Evolutionary conservation across 2,113 vertebrate genomes (phyloP).

Genomic region (Heterotis niloticus): DNA sequence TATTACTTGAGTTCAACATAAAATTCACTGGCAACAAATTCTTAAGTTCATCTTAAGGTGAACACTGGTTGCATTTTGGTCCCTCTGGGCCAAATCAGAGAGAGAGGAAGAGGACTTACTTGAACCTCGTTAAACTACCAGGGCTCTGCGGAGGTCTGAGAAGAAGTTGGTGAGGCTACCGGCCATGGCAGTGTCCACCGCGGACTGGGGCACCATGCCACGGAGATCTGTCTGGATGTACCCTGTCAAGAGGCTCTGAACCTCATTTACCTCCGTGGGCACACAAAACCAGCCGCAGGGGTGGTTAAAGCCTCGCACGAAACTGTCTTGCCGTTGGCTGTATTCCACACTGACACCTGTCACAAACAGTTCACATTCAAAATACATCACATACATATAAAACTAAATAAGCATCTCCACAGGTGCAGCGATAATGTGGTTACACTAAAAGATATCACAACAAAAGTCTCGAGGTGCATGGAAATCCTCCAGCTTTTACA

Average conservation of each 20-base stretch:
- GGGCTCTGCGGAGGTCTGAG: slow-evolving; percentile 66
- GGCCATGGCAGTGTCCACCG: slow-evolving; percentile 77
- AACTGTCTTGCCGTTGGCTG: slow-evolving; percentile 57
- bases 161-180: slow-evolving; percentile 71
- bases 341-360: slow-evolving; percentile 73
- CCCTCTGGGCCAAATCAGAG: slow-evolving; percentile 22
- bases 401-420: no score
- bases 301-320: slow-evolving; percentile 77
- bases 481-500: no score
- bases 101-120: slow-evolving; percentile 30
- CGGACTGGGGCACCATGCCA: slow-evolving; percentile 74
- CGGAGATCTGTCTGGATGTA: slow-evolving; percentile 81
- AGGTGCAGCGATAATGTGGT: no score
- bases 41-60: slow-evolving; percentile 2
- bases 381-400: no score
- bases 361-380: slow-evolving; percentile 13
- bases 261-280: slow-evolving; percentile 53
- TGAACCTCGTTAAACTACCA: slow-evolving; percentile 41
- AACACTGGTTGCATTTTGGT: neutral
- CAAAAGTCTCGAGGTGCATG: no score
- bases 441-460: no score
- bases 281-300: slow-evolving; percentile 83
- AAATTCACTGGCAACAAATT: no score
- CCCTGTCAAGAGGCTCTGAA: slow-evolving; percentile 70
- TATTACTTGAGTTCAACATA: no score